Evolutionary conservation across 2,888 invertebrate genomes (phyloP), one percentile per base, ranked within the genome.

Genomic region (Xylocampa areola): DNA sequence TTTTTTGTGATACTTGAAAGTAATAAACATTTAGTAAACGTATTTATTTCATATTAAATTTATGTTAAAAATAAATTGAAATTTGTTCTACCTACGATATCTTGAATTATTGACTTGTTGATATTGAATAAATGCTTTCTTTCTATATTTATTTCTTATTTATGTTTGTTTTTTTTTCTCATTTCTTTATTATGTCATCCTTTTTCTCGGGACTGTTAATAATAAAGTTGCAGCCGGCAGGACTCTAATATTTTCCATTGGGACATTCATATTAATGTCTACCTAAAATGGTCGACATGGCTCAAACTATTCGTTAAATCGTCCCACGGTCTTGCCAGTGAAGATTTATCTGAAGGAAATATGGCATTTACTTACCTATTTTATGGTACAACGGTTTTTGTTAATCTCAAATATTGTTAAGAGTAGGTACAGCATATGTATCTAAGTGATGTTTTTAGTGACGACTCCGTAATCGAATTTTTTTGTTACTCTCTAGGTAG

Each of bases 21-120:
- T 39, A 54, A 30, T 44, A 53, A 36, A 55, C 21, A 19, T 60
- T 65, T n/a, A n/a, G n/a, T n/a, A n/a, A n/a, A n/a, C 11, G n/a
- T 48, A 23, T 68, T 55, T 55, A 52, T 54, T 52, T 47, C 10
- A 37, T 51, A 33, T 6, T 35, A 40, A 16, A 14, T 48, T 8
- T 27, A 21, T 19, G 11, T 14, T 29, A 37, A 33, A 51, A 54
- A 68, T 48, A 37, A 1, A 23, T 44, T 2, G 33, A 25, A 43
- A n/a, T 50, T 40, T 27, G n/a, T n/a, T n/a, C n/a, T n/a, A n/a
- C n/a, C 13, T 23, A 23, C 17, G 5, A 5, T 23, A 16, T 29
- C 14, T 36, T 30, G 13, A 27, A 11, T 37, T 23, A 21, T 39
- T 37, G 16, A 47, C 11, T 16, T 7, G 19, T 36, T 17, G 17